phyloP scores from a whole-genome alignment of 2,113 vertebrate genomes.

The Lipophrys pholis region DNA sequence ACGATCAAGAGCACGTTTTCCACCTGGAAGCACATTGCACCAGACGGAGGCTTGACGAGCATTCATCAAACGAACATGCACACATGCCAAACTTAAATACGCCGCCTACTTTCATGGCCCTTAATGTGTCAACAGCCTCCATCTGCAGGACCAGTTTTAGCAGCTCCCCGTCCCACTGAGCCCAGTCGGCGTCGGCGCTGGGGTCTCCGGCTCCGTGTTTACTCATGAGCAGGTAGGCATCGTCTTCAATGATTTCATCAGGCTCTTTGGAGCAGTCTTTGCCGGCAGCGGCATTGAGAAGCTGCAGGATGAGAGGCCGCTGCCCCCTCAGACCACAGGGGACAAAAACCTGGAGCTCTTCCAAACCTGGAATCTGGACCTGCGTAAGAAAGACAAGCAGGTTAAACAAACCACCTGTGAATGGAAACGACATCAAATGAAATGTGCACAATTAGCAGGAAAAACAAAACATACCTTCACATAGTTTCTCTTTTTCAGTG shows the following conservation, averaged over 20 bases:
- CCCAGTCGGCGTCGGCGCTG: constrained; percentile 81
- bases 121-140: constrained; percentile 93
- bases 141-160: constrained; percentile 92
- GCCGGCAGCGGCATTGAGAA: constrained; percentile 93
- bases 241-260: constrained; percentile 87
- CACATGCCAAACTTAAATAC: neutral
- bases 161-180: constrained; percentile 85
- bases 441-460: neutral
- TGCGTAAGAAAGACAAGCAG: constrained; percentile 15
- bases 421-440: neutral
- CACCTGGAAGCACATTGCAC: constrained; percentile 82
- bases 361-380: constrained; percentile 86
- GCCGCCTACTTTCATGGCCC: constrained; percentile 89
- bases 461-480: constrained; percentile 85
- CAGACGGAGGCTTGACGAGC: neutral
- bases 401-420: constrained; percentile 3
- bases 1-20: constrained; percentile 94
- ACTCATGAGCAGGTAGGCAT: constrained; percentile 92
- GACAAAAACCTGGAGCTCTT: constrained; percentile 93
- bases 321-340: constrained; percentile 85
- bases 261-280: constrained; percentile 96
- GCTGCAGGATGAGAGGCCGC: constrained; percentile 89
- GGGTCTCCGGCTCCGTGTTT: constrained; percentile 84
- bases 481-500: constrained; percentile 88
- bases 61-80: neutral